Percentiles rank a stretch among this genome's conserved stretches.
Evolutionary conservation across 2,888 invertebrate genomes (phyloP).

Genomic region (Alviniconcha strummeri): DNA sequence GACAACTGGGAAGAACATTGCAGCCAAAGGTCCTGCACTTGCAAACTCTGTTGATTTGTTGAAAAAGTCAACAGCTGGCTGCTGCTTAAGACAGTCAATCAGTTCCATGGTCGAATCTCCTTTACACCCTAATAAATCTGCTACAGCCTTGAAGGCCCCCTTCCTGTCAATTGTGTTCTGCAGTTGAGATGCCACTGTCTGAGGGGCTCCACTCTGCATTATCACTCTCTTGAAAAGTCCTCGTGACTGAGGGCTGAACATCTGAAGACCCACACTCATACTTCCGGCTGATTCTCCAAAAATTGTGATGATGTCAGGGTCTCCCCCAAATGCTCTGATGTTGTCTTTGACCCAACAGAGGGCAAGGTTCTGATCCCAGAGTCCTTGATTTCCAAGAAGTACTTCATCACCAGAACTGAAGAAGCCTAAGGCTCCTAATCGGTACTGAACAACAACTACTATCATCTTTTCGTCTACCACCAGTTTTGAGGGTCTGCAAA

Average conservation of each 20-base stretch:
- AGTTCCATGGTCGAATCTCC: not conserved
- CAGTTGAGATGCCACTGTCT: not conserved
- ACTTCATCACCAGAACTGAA: slow-evolving; percentile 30
- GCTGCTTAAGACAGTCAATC: not conserved
- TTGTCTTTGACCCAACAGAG: slow-evolving; percentile 40
- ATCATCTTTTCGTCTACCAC: slow-evolving; percentile 13
- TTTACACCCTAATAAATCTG: not conserved
- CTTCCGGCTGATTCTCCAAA: slow-evolving; percentile 41
- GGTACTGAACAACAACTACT: slow-evolving; percentile 12
- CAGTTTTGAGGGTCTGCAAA: slow-evolving; percentile 19
- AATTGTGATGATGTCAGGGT: slow-evolving; percentile 34
- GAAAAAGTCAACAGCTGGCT: not conserved
- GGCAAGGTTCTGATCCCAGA: slow-evolving; percentile 41
- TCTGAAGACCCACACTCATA: slow-evolving; percentile 30
- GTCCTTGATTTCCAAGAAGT: slow-evolving; percentile 33
- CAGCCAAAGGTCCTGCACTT: not conserved
- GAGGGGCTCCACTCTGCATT: slow-evolving; percentile 21
- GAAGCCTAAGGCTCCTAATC: slow-evolving; percentile 36
- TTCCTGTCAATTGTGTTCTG: not conserved
- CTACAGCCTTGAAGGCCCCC: not conserved
- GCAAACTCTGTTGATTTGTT: not conserved
- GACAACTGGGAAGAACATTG: not conserved
- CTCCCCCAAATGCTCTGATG: slow-evolving; percentile 32
- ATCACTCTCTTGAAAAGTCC: slow-evolving; percentile 23
- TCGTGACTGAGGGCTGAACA: slow-evolving; percentile 4